These are phyloP conservation scores for Ochotona curzoniae DNA, from an alignment of 2,113 vertebrate species.

Conservation along the genomic window DNA sequence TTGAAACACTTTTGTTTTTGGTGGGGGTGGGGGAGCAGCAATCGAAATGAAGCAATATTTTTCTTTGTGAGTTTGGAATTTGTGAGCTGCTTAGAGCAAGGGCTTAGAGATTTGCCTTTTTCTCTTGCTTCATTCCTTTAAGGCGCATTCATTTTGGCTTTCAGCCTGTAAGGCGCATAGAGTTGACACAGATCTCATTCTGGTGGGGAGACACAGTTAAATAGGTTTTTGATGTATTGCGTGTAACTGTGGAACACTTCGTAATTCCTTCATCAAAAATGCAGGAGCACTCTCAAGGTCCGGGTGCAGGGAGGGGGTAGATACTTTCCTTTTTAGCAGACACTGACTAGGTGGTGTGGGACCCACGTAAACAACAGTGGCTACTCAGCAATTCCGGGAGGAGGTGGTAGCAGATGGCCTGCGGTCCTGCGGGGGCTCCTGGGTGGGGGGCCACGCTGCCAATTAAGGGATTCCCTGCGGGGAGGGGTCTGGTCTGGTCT, in stretches of 20 bases:
- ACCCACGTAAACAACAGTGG: background rate
- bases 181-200: background rate
- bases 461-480: background rate
- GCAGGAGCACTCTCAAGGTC: too few species aligned
- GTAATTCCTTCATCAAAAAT: background rate
- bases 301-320: background rate
- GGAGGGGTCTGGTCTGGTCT: background rate
- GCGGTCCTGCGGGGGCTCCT: accelerated
- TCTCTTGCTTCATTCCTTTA: background rate
- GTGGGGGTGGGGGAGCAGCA: too few species aligned
- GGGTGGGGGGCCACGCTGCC: background rate
- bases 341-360: background rate
- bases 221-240: background rate
- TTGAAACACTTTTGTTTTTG: background rate
- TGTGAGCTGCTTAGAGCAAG: background rate
- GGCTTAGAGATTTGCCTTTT: background rate
- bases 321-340: background rate
- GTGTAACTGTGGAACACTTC: background rate
- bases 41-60: background rate
- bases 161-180: background rate
- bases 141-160: background rate
- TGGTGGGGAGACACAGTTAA: background rate
- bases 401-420: background rate
- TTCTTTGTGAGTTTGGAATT: background rate
- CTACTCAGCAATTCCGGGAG: accelerated